Evolutionary conservation across 2,888 invertebrate genomes (phyloP).

Genomic region (Altica lythri): DNA sequence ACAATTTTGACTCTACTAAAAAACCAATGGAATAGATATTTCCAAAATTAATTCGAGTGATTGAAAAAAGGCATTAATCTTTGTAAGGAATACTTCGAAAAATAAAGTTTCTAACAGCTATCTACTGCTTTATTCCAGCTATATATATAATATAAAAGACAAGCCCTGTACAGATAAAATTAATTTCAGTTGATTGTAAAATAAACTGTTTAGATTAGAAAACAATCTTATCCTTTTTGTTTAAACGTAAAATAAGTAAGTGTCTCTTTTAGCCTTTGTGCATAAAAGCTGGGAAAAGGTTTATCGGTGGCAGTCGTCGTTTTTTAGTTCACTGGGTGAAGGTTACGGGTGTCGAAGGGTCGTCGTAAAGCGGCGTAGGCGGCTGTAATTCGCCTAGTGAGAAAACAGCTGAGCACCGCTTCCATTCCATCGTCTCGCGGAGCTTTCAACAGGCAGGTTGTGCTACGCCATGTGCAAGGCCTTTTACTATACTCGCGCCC

Average conservation of each 20-base stretch:
- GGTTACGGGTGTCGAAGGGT: slow-evolving; percentile 46
- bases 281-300: slow-evolving; percentile 21
- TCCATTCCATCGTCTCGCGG: slow-evolving; percentile 22
- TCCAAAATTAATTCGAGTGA: too few relatives aligned
- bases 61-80: too few relatives aligned
- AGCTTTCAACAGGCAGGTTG: slow-evolving; percentile 9
- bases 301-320: slow-evolving; percentile 43
- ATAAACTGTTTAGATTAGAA: too few relatives aligned
- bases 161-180: too few relatives aligned
- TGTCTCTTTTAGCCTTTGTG: slow-evolving; percentile 2
- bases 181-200: too few relatives aligned
- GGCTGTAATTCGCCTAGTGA: slow-evolving; percentile 21
- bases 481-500: slow-evolving; percentile 10
- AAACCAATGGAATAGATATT: too few relatives aligned
- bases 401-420: slow-evolving; percentile 42
- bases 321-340: slow-evolving; percentile 55
- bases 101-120: too few relatives aligned
- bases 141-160: too few relatives aligned
- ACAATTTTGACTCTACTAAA: too few relatives aligned
- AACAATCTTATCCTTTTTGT: too few relatives aligned
- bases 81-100: too few relatives aligned
- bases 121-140: too few relatives aligned
- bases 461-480: slow-evolving; percentile 15
- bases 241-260: neutral
- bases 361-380: slow-evolving; percentile 14